Percentiles rank a stretch among this genome's conserved stretches.
These are phyloP conservation scores for Apeltes quadracus DNA, from an alignment of 2,113 vertebrate species.

Conservation along the genomic window DNA sequence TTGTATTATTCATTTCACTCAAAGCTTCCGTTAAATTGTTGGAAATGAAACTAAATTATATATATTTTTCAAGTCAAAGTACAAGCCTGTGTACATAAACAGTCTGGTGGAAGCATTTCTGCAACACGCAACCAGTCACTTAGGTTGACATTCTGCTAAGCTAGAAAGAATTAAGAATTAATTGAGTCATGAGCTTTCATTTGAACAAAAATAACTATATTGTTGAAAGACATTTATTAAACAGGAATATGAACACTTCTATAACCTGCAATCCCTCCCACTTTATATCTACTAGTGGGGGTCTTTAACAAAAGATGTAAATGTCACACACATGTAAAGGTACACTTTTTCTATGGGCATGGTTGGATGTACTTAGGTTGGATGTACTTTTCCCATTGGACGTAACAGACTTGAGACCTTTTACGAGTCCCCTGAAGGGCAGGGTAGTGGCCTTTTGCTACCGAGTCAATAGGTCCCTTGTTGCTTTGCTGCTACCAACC, in stretches of 20 bases:
- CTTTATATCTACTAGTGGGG: neutral
- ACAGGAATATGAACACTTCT: no score
- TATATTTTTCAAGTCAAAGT: neutral
- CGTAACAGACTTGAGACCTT: neutral
- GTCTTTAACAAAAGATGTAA: neutral
- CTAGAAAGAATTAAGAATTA: no score
- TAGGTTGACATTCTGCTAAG: neutral
- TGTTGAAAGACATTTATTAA: neutral
- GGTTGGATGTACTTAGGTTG: neutral
- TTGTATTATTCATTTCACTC: constrained; percentile 29
- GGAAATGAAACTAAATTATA: neutral
- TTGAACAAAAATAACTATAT: neutral
- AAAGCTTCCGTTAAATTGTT: neutral
- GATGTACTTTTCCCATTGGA: neutral
- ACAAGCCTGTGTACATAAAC: neutral
- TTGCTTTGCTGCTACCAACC: neutral
- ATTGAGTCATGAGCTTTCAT: neutral
- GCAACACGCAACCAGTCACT: neutral
- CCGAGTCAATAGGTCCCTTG: neutral
- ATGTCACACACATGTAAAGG: neutral
- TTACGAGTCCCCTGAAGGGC: neutral
- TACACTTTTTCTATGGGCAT: neutral
- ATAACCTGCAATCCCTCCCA: neutral
- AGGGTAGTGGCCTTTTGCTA: neutral
- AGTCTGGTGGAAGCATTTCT: neutral